Conservation (phyloP, 2,888 invertebrate genomes). For the Epirrhoe tristata region DNA sequence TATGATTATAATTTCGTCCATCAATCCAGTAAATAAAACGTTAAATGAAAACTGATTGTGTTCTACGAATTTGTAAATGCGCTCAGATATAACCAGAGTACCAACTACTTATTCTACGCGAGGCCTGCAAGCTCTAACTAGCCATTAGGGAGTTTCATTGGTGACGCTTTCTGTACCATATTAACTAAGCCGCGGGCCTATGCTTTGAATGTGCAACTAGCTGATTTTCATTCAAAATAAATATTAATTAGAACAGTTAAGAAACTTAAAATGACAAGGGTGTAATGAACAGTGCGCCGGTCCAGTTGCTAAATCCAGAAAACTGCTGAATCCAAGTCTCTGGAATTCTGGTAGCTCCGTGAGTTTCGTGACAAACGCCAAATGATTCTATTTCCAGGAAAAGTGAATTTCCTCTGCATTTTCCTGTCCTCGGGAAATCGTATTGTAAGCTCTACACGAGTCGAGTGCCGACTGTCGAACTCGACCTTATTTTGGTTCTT, state of each 20-base stretch:
- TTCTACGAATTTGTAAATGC: too few relatives aligned
- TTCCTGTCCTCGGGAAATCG: conserved; percentile 33
- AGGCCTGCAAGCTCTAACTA: too few relatives aligned
- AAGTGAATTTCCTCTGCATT: conserved; percentile 43
- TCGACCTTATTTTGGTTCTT: conserved; percentile 8
- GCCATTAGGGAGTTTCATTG: too few relatives aligned
- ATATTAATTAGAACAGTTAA: too few relatives aligned
- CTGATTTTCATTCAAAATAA: too few relatives aligned
- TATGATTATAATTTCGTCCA: background rate
- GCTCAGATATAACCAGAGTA: too few relatives aligned
- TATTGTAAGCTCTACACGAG: conserved; percentile 24
- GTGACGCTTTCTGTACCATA: too few relatives aligned
- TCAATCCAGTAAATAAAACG: background rate
- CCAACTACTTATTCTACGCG: too few relatives aligned
- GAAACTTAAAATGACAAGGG: background rate
- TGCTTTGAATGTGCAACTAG: too few relatives aligned
- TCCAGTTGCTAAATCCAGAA: background rate
- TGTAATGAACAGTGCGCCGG: background rate
- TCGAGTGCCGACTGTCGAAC: conserved; percentile 2
- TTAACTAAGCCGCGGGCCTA: too few relatives aligned
- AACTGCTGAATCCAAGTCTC: conserved; percentile 9
- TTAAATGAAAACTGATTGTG: background rate
- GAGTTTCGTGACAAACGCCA: conserved; percentile 42
- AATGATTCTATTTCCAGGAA: conserved; percentile 43
- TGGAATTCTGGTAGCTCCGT: conserved; percentile 13